phyloP scores from a whole-genome alignment of 2,888 invertebrate species.

The Kryphioiulus occultus region DNA sequence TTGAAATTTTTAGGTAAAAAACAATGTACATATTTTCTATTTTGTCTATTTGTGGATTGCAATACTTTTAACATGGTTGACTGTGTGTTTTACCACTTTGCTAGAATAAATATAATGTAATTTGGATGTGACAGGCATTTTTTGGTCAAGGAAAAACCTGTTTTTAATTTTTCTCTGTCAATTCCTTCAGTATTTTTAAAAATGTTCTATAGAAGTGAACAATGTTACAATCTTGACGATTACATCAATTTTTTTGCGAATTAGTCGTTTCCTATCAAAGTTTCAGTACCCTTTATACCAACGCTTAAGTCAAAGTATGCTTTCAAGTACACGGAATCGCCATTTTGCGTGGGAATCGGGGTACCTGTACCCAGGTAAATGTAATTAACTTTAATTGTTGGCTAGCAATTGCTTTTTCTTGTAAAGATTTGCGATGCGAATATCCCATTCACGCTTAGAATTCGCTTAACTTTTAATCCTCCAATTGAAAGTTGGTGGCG shows the following conservation, averaged over 20 bases:
- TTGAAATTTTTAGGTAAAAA: too few relatives aligned
- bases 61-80: too few relatives aligned
- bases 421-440: neutral
- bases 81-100: too few relatives aligned
- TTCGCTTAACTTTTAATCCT: neutral
- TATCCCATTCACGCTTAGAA: neutral
- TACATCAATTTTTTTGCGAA: neutral
- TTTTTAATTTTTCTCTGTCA: neutral
- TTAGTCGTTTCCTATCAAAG: neutral
- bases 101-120: too few relatives aligned
- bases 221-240: neutral
- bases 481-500: neutral
- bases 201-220: too few relatives aligned
- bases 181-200: too few relatives aligned
- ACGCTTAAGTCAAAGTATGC: neutral
- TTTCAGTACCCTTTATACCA: neutral
- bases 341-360: too few relatives aligned
- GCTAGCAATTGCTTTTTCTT: neutral
- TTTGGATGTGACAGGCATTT: too few relatives aligned
- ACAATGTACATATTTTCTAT: too few relatives aligned
- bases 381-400: constrained; percentile 25
- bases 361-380: neutral
- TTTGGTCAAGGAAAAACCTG: too few relatives aligned
- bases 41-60: too few relatives aligned
- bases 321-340: neutral